phyloP scores from a whole-genome alignment of 2,797 vertebrate genomes.

The Florisuga fusca region DNA sequence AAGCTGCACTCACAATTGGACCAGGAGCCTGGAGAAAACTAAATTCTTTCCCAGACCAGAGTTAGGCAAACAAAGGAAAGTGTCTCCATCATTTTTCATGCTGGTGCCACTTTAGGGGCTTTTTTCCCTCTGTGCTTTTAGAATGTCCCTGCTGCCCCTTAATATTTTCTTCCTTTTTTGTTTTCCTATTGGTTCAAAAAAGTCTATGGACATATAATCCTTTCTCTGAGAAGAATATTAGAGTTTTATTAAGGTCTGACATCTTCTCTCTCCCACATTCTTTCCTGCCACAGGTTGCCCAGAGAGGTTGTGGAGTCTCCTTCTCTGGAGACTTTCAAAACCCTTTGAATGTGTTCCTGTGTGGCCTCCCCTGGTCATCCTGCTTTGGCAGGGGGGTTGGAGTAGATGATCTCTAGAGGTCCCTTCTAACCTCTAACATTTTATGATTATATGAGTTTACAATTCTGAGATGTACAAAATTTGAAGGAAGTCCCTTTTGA shows the following conservation, averaged over 20 bases:
- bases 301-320: no score
- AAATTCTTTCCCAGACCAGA: background rate
- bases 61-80: background rate
- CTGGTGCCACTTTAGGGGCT: background rate
- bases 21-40: background rate
- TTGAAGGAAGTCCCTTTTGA: constrained; percentile 5
- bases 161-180: background rate
- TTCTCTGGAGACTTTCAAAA: no score
- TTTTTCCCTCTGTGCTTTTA: background rate
- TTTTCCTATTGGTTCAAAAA: background rate
- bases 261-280: background rate
- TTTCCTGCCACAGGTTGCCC: background rate
- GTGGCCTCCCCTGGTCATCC: no score
- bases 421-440: no score
- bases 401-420: no score
- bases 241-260: background rate
- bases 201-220: background rate
- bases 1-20: background rate
- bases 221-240: background rate
- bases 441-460: background rate
- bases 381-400: no score
- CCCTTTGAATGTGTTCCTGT: no score
- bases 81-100: background rate
- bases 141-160: background rate
- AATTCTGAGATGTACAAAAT: background rate